Evolutionary conservation across 2,888 invertebrate species (phyloP).

Genomic region (Criorhina ranunculi): DNA sequence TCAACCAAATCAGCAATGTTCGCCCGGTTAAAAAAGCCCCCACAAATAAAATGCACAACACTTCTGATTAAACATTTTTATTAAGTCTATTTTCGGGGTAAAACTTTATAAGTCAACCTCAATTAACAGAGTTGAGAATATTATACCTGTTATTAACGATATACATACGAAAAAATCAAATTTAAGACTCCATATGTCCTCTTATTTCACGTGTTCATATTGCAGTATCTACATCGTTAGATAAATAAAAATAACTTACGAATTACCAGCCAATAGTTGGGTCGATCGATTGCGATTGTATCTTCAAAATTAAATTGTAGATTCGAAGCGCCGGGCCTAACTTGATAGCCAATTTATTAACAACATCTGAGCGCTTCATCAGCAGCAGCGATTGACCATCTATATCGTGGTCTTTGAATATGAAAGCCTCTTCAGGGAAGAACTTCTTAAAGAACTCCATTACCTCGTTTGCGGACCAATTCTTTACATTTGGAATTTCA

Average conservation of each 20-base stretch:
- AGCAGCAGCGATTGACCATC: constrained; percentile 95
- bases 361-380: constrained; percentile 93
- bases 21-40: too few species aligned
- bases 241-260: constrained; percentile 6
- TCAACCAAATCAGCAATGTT: too few species aligned
- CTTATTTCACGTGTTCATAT: constrained; percentile 4
- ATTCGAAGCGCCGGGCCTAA: constrained; percentile 95
- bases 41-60: too few species aligned
- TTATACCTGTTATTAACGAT: constrained; percentile 24
- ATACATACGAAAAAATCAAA: constrained; percentile 20
- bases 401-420: constrained; percentile 95
- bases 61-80: background rate
- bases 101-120: constrained; percentile 30
- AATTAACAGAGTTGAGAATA: constrained; percentile 1
- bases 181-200: background rate
- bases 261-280: constrained; percentile 80
- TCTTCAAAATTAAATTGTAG: constrained; percentile 91
- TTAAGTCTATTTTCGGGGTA: constrained; percentile 17
- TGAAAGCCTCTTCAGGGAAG: constrained; percentile 92
- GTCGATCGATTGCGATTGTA: constrained; percentile 92
- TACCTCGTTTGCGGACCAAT: constrained; percentile 93
- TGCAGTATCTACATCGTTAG: constrained; percentile 8
- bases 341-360: constrained; percentile 92
- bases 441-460: constrained; percentile 91
- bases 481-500: constrained; percentile 79